Evolutionary conservation across 2,113 vertebrate species (phyloP), one percentile per base, ranked within the genome.

Genomic region (Hippolais icterina): DNA sequence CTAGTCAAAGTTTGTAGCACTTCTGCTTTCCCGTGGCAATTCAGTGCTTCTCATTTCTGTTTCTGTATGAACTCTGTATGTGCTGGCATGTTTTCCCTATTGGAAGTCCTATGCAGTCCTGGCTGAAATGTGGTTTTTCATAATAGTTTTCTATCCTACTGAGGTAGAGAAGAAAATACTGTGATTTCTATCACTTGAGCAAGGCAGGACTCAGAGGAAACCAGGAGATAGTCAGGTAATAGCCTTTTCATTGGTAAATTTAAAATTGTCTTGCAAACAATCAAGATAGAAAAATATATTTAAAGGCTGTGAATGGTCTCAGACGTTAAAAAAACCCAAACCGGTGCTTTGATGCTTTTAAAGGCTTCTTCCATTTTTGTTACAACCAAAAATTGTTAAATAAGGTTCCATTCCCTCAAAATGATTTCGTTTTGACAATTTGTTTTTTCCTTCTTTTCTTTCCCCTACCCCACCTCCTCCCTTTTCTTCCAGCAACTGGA

Each of bases 401-500:
- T 70, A 18, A 91, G 46, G 24, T 83, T 50, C 22, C 6, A 7
- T 59, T 66, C 44, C 14, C 5, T 78, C 21, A 10, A 70, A 72
- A 50, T 59, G 0, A 53, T 56, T 68, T 78, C 1, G 2, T 75
- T 89, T 92, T 87, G 31, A 78, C 29, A 28, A 44, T 17, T 25
- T 29, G 7, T 0, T 56, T 63, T 49, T 47, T 29, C 9, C 37
- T 39, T 35, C 11, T n/a, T 37, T 92, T 84, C 65, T 77, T 83
- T 14, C 29, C 4, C 23, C 8, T 15, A 18, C 11, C 15, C 14
- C 24, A n/a, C n/a, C n/a, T n/a, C 10, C 2, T 16, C 61, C 89
- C 77, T 84, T 69, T 53, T 81, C 23, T 82, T 76, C 37, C 96
- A 99, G 99, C 99, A 99, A 98, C 97, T 99, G 96, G 98, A 99